Evolutionary conservation across 2,888 invertebrate genomes (phyloP), one percentile per base, ranked within the genome.

Genomic region (Microctonus brassicae): DNA sequence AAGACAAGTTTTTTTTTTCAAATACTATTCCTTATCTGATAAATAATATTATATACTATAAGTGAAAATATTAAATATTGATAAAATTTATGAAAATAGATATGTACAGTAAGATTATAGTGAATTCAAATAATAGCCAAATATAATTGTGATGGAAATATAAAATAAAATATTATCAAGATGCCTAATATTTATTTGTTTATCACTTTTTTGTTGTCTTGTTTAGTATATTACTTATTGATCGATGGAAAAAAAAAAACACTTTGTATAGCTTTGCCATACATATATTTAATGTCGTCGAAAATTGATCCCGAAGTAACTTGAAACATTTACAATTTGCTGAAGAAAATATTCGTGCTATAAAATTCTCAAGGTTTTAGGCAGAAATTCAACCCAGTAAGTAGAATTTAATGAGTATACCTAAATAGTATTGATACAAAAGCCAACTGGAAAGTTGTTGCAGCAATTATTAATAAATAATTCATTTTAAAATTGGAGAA

Each of bases 41-140:
- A 42, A 42, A 10, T 13, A 7, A 24, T 62, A 0, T n/a, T 17
- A 33, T 20, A 60, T 20, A 60, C 9, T 60, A 34, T 42, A 24
- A 62, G 62, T 62, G n/a, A 39, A 61, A 61, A 61, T 24, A 5
- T n/a, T 20, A 61, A 2, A 7, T 20, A 47, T 47, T 7, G 42
- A 42, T 42, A 29, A 33, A 58, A 34, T n/a, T 58, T 20, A 33
- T 22, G 22, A 26, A 62, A 62, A 42, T 62, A 62, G 42, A 62
- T 62, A 42, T 62, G 24, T 62, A 62, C 62, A 62, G 2, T 26
- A 42, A 62, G 36, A 62, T 62, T 62, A 39, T 13, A 26, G 11
- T 13, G 10, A 11, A 13, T 62, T 17, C 24, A 42, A 42, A 26
- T 20, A 62, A 62, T 2, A 24, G 39, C 17, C 10, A 34, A 60